Percentiles rank a stretch among this genome's conserved stretches.
These are phyloP conservation scores for Morpho helenor DNA, from an alignment of 2,888 invertebrate genomes.

Conservation along the genomic window DNA sequence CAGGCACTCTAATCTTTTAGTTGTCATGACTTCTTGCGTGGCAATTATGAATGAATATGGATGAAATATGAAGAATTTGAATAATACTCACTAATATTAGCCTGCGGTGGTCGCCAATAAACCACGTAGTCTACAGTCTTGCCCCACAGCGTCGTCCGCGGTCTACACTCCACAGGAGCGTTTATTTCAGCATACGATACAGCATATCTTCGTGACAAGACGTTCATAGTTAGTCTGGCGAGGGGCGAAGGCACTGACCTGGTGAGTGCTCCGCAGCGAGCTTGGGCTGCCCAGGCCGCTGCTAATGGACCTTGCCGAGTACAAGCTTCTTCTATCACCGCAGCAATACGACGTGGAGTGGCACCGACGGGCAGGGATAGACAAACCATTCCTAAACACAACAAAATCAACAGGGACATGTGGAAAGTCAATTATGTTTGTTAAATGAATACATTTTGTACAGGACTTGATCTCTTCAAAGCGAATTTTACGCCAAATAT, in stretches of 20 bases:
- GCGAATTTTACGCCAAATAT: too few relatives aligned
- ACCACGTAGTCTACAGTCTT: conserved; percentile 81
- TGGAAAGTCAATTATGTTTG: too few relatives aligned
- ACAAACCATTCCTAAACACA: conserved; percentile 81
- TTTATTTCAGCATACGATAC: conserved; percentile 82
- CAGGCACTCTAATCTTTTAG: too few relatives aligned
- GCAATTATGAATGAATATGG: too few relatives aligned
- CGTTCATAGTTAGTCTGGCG: conserved; percentile 76
- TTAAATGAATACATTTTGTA: too few relatives aligned
- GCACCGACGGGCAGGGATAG: conserved; percentile 80
- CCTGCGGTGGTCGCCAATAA: conserved; percentile 87
- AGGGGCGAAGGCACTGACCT: conserved; percentile 80
- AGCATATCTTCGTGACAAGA: conserved; percentile 83
- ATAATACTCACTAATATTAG: conserved; percentile 83
- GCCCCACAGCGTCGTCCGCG: conserved; percentile 81
- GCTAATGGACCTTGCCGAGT: conserved; percentile 72
- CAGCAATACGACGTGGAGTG: conserved; percentile 56
- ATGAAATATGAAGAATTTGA: not conserved
- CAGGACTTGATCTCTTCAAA: too few relatives aligned
- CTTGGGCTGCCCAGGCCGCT: conserved; percentile 71
- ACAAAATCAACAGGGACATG: too few relatives aligned
- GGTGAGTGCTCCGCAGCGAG: conserved; percentile 78
- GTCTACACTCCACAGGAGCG: conserved; percentile 51
- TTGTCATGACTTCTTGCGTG: too few relatives aligned
- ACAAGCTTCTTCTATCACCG: conserved; percentile 52